Percentiles rank a stretch among this genome's conserved stretches.
Evolutionary conservation across 2,797 vertebrate genomes (phyloP).

Genomic region (Thamnophis elegans): DNA sequence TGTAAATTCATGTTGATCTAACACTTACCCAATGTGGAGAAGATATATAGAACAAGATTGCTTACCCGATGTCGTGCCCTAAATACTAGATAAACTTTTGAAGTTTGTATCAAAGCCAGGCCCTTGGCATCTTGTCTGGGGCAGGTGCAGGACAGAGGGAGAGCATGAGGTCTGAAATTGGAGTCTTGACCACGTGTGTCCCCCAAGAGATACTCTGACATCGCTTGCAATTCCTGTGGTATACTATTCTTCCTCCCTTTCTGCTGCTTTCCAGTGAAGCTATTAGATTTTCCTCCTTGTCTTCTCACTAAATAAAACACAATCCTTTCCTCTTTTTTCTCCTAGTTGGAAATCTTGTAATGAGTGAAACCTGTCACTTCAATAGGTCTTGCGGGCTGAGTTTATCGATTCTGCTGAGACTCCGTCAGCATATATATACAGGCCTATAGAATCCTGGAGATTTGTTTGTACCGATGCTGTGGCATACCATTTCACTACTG

Average conservation of each 20-base stretch:
- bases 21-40: background rate
- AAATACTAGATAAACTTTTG: background rate
- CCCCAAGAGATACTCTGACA: constrained; percentile 6
- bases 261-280: constrained; percentile 11
- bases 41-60: background rate
- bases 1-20: constrained; percentile 3
- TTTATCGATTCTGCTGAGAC: background rate
- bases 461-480: background rate
- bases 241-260: background rate
- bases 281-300: background rate
- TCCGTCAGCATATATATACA: background rate
- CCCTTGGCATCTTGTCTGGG: background rate
- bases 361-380: background rate
- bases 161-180: constrained; percentile 17
- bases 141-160: background rate
- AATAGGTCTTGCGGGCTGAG: background rate
- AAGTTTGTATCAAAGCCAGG: background rate
- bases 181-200: constrained; percentile 23
- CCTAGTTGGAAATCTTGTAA: background rate
- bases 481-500: background rate
- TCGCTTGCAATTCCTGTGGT: constrained; percentile 10
- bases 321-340: background rate
- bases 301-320: background rate
- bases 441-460: background rate
- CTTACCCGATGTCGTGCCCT: background rate